A percentile compares a stretch with the other conserved stretches of the same genome.
Evolutionary conservation across 1,140 invertebrate genomes (phyloP).

Genomic region (Solen grandis): DNA sequence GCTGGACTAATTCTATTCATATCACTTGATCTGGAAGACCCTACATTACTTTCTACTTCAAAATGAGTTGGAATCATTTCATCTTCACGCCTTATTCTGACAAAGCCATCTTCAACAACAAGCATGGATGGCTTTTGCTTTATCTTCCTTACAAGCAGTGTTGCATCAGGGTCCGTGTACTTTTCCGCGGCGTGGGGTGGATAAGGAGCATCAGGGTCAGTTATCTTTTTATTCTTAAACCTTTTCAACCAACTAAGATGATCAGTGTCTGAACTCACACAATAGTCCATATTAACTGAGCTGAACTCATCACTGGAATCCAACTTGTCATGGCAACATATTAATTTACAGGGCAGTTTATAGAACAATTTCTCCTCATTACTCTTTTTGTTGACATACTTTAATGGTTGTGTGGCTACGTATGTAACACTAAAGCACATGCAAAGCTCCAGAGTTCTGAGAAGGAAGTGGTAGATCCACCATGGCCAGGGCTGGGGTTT

Average conservation of each 20-base stretch:
- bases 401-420: conserved; percentile 85
- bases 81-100: conserved; percentile 45
- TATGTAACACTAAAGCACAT: conserved; percentile 91
- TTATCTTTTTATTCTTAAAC: conserved; percentile 13
- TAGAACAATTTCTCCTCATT: neutral
- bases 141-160: conserved; percentile 32
- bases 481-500: conserved; percentile 88
- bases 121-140: conserved; percentile 48
- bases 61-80: conserved; percentile 39
- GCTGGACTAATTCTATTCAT: neutral
- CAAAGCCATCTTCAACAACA: conserved; percentile 54
- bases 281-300: conserved; percentile 4
- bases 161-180: conserved; percentile 51
- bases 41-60: conserved; percentile 38
- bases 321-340: conserved; percentile 24
- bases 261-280: conserved; percentile 20
- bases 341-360: conserved; percentile 34
- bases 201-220: conserved; percentile 13
- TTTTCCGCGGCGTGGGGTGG: conserved; percentile 45
- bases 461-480: conserved; percentile 93
- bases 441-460: conserved; percentile 90
- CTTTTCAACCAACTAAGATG: conserved; percentile 48
- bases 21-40: conserved; percentile 36
- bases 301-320: conserved; percentile 13
- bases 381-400: conserved; percentile 49